A percentile compares a stretch with the other conserved stretches of the same genome.
phyloP scores from a whole-genome alignment of 2,797 vertebrate species.

The Rhabdomys pumilio region DNA sequence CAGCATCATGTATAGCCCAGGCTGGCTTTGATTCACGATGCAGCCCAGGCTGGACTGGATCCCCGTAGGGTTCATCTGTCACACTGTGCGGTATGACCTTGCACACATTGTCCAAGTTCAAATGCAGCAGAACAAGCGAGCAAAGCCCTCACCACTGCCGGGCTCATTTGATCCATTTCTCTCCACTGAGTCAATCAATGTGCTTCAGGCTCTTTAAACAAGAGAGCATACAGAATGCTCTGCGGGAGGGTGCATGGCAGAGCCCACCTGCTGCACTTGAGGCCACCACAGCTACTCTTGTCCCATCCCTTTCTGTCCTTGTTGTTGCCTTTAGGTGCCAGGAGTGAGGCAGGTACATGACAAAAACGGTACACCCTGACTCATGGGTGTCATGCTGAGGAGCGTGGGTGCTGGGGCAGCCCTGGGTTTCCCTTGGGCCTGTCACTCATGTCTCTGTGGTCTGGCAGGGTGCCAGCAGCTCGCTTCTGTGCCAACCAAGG shows the following conservation, averaged over 20 bases:
- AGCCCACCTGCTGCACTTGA: fast-evolving
- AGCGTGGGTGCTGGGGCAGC: neutral
- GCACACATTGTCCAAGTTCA: neutral
- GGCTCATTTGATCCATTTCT: neutral
- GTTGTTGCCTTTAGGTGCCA: fast-evolving
- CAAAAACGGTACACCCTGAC: fast-evolving
- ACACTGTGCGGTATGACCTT: fast-evolving
- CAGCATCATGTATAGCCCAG: neutral
- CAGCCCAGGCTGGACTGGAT: neutral
- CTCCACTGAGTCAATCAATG: neutral
- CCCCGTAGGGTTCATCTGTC: fast-evolving
- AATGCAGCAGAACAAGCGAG: neutral
- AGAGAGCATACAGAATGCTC: neutral
- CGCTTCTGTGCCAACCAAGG: fast-evolving
- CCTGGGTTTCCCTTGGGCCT: neutral
- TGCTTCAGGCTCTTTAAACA: neutral
- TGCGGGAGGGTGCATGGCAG: fast-evolving
- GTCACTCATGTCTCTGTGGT: neutral
- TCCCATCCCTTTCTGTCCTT: neutral
- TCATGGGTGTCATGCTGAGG: fast-evolving
- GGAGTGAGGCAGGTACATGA: fast-evolving
- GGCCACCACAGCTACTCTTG: fast-evolving
- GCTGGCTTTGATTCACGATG: neutral
- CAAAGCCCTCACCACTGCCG: fast-evolving
- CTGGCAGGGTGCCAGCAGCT: neutral